A percentile compares a stretch with the other conserved stretches of the same genome.
phyloP scores from a whole-genome alignment of 2,113 vertebrate genomes.

The Scopus umbretta region DNA sequence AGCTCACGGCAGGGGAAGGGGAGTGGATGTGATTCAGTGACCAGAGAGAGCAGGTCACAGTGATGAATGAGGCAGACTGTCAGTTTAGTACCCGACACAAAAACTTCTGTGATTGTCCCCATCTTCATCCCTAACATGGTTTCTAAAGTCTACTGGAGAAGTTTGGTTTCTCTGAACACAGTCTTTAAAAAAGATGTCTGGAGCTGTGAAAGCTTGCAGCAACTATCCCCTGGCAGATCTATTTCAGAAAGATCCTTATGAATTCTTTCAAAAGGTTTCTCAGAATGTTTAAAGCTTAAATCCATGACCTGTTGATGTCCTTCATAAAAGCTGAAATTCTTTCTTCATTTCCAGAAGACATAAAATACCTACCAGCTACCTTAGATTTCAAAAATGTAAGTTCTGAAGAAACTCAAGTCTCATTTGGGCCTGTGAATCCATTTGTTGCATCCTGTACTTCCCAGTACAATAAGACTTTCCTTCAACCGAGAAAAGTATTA shows the following conservation, averaged over 20 bases:
- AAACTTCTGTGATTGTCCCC: not conserved
- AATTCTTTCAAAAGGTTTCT: not conserved
- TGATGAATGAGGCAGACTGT: not conserved
- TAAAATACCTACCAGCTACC: not conserved
- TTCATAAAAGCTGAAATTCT: not conserved
- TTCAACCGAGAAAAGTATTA: not conserved
- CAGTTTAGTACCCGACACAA: rapidly evolving
- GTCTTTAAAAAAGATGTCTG: rapidly evolving
- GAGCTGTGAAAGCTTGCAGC: not conserved
- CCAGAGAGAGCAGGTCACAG: not conserved
- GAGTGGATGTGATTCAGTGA: not conserved
- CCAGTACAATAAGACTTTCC: not conserved
- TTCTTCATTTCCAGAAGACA: not conserved
- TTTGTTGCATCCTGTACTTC: not conserved
- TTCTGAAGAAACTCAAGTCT: not conserved
- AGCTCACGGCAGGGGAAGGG: not conserved
- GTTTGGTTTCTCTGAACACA: not conserved
- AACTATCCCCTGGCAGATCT: not conserved
- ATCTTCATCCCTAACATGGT: not conserved
- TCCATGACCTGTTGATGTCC: not conserved
- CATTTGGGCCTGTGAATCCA: not conserved
- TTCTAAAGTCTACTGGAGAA: not conserved
- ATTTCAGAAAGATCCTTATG: not conserved
- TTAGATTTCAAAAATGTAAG: not conserved
- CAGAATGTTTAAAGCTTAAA: not conserved